These are phyloP conservation scores for Oncorhynchus keta DNA, from an alignment of 2,113 vertebrate genomes.

Conservation along the genomic window DNA sequence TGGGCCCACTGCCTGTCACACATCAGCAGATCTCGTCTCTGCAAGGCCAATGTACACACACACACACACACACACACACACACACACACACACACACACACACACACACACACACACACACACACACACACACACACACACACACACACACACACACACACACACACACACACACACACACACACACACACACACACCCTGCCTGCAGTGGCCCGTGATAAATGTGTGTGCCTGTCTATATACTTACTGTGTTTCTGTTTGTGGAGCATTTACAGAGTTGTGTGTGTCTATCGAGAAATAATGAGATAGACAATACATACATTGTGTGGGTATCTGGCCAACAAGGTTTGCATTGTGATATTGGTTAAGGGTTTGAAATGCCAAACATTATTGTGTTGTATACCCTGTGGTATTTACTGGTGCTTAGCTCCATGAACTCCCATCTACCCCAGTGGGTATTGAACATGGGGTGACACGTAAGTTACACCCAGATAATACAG, in stretches of 20 bases:
- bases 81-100: background rate
- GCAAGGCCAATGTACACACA: conserved; percentile 1
- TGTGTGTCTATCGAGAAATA: background rate
- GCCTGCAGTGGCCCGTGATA: background rate
- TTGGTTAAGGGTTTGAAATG: background rate
- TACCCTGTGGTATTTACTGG: too few species aligned
- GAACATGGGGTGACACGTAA: background rate
- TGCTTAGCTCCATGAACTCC: background rate
- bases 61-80: conserved; percentile 1
- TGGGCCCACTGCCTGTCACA: conserved; percentile 22
- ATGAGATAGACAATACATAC: too few species aligned
- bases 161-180: background rate
- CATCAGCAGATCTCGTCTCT: conserved; percentile 30
- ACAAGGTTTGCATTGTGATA: background rate
- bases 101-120: background rate
- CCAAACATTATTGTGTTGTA: background rate
- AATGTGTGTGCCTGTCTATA: background rate
- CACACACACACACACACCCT: background rate
- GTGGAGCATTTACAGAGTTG: background rate
- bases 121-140: too few species aligned
- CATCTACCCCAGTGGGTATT: background rate
- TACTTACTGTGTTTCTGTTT: conserved; percentile 1
- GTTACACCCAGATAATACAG: background rate
- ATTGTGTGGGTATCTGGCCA: background rate
- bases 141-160: too few species aligned